Base-by-base conservation (phyloP, 2,888 invertebrate genomes). In the Protodeltote pygarga region DNA sequence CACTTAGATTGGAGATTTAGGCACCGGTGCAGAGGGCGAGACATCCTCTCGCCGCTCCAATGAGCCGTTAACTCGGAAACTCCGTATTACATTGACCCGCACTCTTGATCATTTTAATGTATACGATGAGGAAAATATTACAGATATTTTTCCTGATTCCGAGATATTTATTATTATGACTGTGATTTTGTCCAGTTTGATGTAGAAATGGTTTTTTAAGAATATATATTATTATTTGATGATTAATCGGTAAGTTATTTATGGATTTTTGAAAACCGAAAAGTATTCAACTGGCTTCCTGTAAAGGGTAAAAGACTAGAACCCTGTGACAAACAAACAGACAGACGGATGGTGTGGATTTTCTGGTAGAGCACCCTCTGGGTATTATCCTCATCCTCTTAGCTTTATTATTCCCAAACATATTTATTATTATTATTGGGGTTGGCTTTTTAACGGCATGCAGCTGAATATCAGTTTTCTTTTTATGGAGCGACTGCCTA, bases 1-100 rank as follows among this genome's bases (percentile, higher is more conserved):
- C 83, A 86, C 85, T 86, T 85, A 83, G 79, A 85, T 84, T 79
- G 81, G 80, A 83, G 81, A 83, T 83, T 87, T 81, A 81, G 80
- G 77, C 73, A 72, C 65, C 71, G 72, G 66, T 68, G 64, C 70
- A 64, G 68, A 67, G 73, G 71, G 61, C 64, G 72, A 63, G 71
- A 68, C 73, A 65, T 71, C 67, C 59, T 61, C 65, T 65, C 69
- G 44, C 52, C 76, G 77, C 74, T 75, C 68, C 78, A 75, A 78
- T 79, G 75, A 79, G 66, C 72, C 73, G 73, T 66, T 71, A 68
- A 75, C 75, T 71, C 67, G 65, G 60, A 67, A 71, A 65, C 70
- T 71, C 66, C 20, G 63, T 68, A 68, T 63, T 65, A 65, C 68
- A 66, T 69, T 75, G 75, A 78, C 77, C 75, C 74, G 66, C 65